Evolutionary conservation across 2,113 vertebrate species (phyloP).

Genomic region (Myrmecophaga tridactyla): DNA sequence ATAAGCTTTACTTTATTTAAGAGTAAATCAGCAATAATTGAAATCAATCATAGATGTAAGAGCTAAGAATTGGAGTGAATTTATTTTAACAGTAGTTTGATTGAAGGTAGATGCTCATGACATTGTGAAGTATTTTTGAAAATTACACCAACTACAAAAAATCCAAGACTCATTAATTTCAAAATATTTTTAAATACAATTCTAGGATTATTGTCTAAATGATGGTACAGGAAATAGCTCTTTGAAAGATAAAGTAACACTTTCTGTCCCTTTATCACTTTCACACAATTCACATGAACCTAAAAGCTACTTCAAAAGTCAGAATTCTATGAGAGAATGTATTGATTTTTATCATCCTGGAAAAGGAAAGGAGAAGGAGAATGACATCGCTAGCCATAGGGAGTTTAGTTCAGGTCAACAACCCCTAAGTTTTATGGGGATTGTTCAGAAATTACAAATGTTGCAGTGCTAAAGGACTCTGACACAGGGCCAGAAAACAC

Average conservation of each 20-base stretch:
- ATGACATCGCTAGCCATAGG: slow-evolving; percentile 65
- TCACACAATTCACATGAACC: slow-evolving; percentile 41
- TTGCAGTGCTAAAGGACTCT: slow-evolving; percentile 56
- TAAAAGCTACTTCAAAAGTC: slow-evolving; percentile 35
- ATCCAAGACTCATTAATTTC: background rate
- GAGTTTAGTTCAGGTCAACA: slow-evolving; percentile 70
- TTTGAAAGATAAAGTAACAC: slow-evolving; percentile 4
- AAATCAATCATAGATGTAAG: background rate
- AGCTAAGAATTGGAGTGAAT: background rate
- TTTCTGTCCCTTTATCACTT: background rate
- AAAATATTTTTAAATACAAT: background rate
- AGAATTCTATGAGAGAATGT: slow-evolving; percentile 62
- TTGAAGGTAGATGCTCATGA: background rate
- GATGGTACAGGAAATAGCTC: background rate
- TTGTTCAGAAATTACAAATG: slow-evolving; percentile 76
- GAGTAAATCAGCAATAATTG: background rate
- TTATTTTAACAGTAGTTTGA: background rate
- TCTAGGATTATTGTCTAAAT: background rate
- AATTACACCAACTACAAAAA: background rate
- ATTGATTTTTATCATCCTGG: slow-evolving; percentile 77
- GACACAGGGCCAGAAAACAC: slow-evolving; percentile 64
- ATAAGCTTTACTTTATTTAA: background rate
- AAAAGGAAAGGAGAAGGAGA: slow-evolving; percentile 70
- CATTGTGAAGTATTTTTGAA: background rate
- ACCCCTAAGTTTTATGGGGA: slow-evolving; percentile 68